phyloP scores from a whole-genome alignment of 2,113 vertebrate species.

The Hirundichthys speculiger region DNA sequence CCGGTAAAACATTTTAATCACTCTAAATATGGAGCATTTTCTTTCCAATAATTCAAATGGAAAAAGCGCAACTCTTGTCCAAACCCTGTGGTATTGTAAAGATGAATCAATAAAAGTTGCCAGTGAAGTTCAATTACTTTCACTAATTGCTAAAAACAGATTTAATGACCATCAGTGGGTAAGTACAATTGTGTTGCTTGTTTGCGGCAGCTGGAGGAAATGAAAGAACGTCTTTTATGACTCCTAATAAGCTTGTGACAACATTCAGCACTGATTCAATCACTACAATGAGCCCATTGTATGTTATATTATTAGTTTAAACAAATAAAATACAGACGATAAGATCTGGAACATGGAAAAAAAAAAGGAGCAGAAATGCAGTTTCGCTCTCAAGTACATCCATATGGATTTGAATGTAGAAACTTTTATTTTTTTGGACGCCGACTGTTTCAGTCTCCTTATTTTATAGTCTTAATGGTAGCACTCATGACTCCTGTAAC shows the following conservation, averaged over 20 bases:
- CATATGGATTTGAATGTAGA: constrained; percentile 20
- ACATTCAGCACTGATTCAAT: constrained; percentile 31
- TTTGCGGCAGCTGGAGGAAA: constrained; percentile 16
- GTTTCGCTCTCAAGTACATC: constrained; percentile 28
- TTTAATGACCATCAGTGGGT: not conserved
- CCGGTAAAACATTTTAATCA: constrained; percentile 1
- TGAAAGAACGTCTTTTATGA: constrained; percentile 22
- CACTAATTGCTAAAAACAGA: constrained; percentile 10
- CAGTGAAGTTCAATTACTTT: constrained; percentile 1
- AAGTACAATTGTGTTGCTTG: constrained; percentile 7
- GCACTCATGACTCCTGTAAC: constrained; percentile 1
- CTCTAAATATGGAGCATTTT: not conserved
- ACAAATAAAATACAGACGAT: constrained; percentile 59
- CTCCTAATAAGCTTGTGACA: constrained; percentile 33
- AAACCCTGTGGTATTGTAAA: not conserved
- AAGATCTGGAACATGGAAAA: constrained; percentile 46
- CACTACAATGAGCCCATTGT: constrained; percentile 20
- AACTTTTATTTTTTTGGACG: not conserved
- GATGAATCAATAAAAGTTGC: constrained; percentile 4
- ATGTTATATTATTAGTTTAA: constrained; percentile 42
- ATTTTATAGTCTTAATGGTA: constrained; percentile 1
- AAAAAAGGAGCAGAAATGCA: constrained; percentile 35
- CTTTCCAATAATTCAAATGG: not conserved
- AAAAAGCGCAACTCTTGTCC: constrained; percentile 2
- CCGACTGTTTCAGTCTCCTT: constrained; percentile 2